These are phyloP conservation scores for Babylonia areolata DNA, from an alignment of 1,140 invertebrate species.

Conservation along the genomic window DNA sequence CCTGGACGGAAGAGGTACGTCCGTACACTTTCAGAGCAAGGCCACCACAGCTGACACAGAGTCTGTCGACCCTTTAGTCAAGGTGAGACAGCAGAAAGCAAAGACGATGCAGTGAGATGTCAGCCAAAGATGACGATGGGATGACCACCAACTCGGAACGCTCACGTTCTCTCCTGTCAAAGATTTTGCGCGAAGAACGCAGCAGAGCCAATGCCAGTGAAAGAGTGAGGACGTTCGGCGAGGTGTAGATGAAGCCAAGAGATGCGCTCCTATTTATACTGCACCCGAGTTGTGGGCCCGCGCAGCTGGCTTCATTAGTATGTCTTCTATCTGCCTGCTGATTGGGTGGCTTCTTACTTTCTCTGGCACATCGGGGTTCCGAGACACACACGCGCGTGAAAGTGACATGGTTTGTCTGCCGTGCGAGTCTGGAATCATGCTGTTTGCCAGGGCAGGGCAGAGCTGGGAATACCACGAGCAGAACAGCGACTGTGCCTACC, in stretches of 20 bases:
- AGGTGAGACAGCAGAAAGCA: background rate
- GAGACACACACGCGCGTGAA: background rate
- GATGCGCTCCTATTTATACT: background rate
- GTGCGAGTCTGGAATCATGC: background rate
- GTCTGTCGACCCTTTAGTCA: background rate
- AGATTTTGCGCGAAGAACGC: background rate
- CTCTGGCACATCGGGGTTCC: background rate
- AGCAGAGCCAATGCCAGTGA: background rate
- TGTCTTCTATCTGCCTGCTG: background rate
- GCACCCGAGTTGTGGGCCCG: background rate
- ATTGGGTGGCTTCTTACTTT: background rate
- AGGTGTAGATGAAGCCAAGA: background rate
- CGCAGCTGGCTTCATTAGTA: slow-evolving; percentile 17
- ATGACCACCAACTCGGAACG: too few relatives aligned
- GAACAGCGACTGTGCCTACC: background rate
- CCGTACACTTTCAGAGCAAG: too few relatives aligned
- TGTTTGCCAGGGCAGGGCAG: too few relatives aligned
- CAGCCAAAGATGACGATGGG: too few relatives aligned
- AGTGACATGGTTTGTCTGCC: background rate
- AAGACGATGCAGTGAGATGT: too few relatives aligned
- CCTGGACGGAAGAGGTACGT: background rate
- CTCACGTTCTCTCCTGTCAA: background rate
- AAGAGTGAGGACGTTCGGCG: background rate
- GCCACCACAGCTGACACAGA: background rate
- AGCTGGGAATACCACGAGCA: background rate